Base-by-base conservation (phyloP, 2,888 invertebrate species). In the Leptinotarsa rubiginosa region DNA sequence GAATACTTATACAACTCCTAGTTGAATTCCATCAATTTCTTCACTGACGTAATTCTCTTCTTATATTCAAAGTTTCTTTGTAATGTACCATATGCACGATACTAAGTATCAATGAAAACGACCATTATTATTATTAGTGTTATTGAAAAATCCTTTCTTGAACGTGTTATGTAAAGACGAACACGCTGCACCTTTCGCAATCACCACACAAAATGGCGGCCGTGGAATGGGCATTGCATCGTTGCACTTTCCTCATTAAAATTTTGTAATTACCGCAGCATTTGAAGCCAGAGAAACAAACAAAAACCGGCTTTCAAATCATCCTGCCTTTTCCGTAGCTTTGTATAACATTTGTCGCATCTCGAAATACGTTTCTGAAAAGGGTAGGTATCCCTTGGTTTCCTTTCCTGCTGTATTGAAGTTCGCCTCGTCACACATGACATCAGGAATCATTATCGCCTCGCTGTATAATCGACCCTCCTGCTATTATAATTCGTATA, bases 181-280 rank as follows among this genome's bases (percentile, higher is more conserved):
- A 50, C 16, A 20, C 20, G 20, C 16, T 49, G 13, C 18, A 66
- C 52, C 47, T 54, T 67, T 50, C 31, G 50, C 52, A 67, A 67
- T 67, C 50, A 41, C 41, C 41, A 52, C 50, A 54, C 67, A 54
- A 67, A 67, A 67, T 52, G 67, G 50, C 67, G 50, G 3, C 50
- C 22, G 67, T 50, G 50, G 12, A 49, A n/a, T 78, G 77, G 76
- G 79, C 70, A 70, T 83, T 84, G 86, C 87, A 83, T 84, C 85
- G 82, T 81, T 86, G 86, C 87, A 85, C 84, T 86, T 86, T 86
- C 81, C 86, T 87, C 86, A 85, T 87, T 87, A 87, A 87, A 87
- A 86, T 85, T 85, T 86, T 83, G 85, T 83, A 85, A 86, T 86
- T 86, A 86, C 80, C 76, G 81, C 74, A 47, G 75, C 75, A 70